phyloP scores from a whole-genome alignment of 2,113 vertebrate genomes.

The Oncorhynchus masou region DNA sequence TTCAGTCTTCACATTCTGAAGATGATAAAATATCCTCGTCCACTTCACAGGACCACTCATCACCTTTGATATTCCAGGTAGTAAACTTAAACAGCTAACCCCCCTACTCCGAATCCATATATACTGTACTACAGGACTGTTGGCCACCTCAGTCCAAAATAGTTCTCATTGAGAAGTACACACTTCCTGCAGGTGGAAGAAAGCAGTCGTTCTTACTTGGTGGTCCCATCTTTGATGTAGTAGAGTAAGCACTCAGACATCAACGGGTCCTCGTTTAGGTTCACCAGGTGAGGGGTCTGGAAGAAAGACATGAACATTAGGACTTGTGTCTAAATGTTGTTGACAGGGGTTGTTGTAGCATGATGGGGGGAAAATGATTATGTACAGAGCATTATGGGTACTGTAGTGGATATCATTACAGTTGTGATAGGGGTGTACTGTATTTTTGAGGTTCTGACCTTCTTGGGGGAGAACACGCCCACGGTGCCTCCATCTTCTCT shows the following conservation, averaged over 20 bases:
- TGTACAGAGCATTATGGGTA: too few relatives aligned
- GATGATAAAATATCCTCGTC: too few relatives aligned
- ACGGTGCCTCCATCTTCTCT: constrained; percentile 95
- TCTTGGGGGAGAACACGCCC: constrained; percentile 97
- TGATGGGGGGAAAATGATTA: too few relatives aligned
- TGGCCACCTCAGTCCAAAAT: neutral
- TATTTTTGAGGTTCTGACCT: constrained; percentile 71
- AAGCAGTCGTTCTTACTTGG: constrained; percentile 76
- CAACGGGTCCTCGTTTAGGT: constrained; percentile 93
- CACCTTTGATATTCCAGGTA: too few relatives aligned
- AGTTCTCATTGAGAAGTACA: neutral
- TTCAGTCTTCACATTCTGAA: too few relatives aligned
- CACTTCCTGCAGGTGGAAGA: neutral
- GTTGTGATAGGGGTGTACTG: too few relatives aligned
- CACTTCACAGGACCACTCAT: too few relatives aligned
- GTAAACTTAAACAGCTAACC: too few relatives aligned
- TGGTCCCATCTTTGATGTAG: constrained; percentile 95
- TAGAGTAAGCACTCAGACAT: constrained; percentile 99
- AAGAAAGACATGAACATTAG: constrained; percentile 8
- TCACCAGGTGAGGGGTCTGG: constrained; percentile 94
- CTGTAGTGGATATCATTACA: too few relatives aligned
- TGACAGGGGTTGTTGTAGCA: too few relatives aligned
- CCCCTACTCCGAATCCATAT: too few relatives aligned
- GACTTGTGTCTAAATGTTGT: neutral
- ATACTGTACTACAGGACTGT: neutral